phyloP scores from a whole-genome alignment of 92 coral and sea anemone genomes.

The Siderastrea siderea region DNA sequence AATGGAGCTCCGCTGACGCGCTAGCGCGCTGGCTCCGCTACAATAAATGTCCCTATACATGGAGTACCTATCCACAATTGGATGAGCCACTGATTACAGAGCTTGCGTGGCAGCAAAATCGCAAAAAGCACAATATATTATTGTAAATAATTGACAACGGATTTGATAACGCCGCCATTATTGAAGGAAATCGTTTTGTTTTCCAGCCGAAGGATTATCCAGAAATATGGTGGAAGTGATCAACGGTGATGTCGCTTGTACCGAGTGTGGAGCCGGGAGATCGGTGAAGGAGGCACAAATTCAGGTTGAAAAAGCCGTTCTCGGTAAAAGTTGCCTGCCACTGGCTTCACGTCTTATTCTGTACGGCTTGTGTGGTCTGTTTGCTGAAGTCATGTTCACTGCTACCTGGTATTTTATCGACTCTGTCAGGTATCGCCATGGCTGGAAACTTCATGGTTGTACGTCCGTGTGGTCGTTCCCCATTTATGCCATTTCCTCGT shows the following conservation, averaged over 20 bases:
- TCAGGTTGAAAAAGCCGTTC: not conserved
- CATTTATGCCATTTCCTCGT: constrained; percentile 86
- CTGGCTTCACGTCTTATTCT: constrained; percentile 83
- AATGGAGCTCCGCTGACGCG: no score
- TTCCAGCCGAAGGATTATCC: not conserved
- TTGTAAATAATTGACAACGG: no score
- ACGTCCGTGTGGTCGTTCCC: constrained; percentile 99
- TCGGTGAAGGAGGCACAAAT: not conserved
- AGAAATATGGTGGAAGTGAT: not conserved
- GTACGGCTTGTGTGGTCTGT: constrained; percentile 95
- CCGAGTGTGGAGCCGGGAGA: constrained; percentile 9
- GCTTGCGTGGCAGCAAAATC: no score
- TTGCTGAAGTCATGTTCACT: constrained; percentile 96
- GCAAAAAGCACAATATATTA: no score
- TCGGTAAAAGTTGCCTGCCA: constrained; percentile 57
- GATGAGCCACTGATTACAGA: no score
- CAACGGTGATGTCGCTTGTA: constrained; percentile 2
- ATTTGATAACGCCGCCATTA: no score
- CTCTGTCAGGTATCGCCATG: constrained; percentile 83
- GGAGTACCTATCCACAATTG: no score
- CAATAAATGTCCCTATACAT: no score
- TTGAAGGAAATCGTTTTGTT: not conserved
- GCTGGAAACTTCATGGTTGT: constrained; percentile 99
- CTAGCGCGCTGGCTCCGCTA: no score
- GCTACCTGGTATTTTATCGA: constrained; percentile 97